phyloP scores from a whole-genome alignment of 2,113 vertebrate species.

The Trochalopteron elliotii region DNA sequence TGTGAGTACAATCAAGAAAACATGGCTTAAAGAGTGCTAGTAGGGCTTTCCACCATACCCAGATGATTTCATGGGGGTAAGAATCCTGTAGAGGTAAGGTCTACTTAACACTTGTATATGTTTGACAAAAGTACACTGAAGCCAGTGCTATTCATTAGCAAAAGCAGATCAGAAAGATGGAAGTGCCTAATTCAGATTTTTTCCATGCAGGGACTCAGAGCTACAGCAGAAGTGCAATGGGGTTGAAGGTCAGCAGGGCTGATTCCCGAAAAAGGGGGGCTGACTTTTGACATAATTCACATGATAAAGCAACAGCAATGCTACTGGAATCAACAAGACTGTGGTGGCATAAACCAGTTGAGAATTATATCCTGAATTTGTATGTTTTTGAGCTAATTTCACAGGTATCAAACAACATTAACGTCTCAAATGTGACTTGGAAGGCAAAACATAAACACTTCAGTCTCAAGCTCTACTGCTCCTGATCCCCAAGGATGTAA shows the following conservation, averaged over 20 bases:
- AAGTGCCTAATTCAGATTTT: neutral
- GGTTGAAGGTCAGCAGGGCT: neutral
- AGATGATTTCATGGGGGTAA: neutral
- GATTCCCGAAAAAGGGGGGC: neutral
- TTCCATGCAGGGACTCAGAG: neutral
- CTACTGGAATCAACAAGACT: neutral
- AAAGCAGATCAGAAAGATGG: neutral
- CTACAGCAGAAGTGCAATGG: neutral
- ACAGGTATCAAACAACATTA: neutral
- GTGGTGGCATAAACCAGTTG: neutral
- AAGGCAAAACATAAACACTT: constrained; percentile 6
- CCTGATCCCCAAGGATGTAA: neutral
- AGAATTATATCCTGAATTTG: neutral
- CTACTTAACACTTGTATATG: neutral
- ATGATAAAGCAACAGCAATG: neutral
- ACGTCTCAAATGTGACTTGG: neutral
- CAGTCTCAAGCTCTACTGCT: neutral
- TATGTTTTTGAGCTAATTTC: neutral
- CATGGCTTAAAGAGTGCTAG: neutral
- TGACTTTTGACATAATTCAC: neutral
- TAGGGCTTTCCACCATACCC: neutral
- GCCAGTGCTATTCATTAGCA: neutral
- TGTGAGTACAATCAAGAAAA: neutral
- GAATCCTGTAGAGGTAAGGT: neutral
- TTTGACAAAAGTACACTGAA: neutral